phyloP scores from a whole-genome alignment of 2,888 invertebrate genomes.

The Drosophila nr. perissopoda region DNA sequence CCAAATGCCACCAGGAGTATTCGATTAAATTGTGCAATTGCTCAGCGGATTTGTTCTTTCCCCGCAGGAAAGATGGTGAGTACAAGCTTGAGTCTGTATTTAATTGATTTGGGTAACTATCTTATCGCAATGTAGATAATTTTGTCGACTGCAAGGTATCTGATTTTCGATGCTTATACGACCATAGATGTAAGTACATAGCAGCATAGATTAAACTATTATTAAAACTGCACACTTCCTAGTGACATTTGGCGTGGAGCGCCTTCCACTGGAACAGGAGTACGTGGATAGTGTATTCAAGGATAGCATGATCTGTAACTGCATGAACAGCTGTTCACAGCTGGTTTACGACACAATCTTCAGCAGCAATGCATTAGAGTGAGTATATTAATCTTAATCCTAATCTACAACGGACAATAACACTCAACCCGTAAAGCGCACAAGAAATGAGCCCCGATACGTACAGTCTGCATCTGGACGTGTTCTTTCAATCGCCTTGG shows the following conservation, averaged over 20 bases:
- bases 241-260: constrained; percentile 70
- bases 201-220: not conserved
- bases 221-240: not conserved
- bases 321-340: constrained; percentile 80
- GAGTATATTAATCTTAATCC: constrained; percentile 15
- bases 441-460: constrained; percentile 25
- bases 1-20: constrained; percentile 82
- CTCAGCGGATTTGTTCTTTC: constrained; percentile 79
- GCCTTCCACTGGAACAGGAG: constrained; percentile 59
- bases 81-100: not conserved
- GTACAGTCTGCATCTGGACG: constrained; percentile 71
- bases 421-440: constrained; percentile 20
- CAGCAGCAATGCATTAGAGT: constrained; percentile 66
- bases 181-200: constrained; percentile 71
- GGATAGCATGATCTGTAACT: constrained; percentile 82
- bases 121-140: constrained; percentile 60
- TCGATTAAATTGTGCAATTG: constrained; percentile 78
- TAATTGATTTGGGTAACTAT: not conserved
- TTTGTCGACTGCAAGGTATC: constrained; percentile 75
- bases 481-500: constrained; percentile 83
- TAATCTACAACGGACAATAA: not conserved
- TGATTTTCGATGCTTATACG: constrained; percentile 79
- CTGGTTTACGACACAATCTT: constrained; percentile 68
- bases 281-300: constrained; percentile 68
- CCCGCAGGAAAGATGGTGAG: constrained; percentile 64